phyloP scores from a whole-genome alignment of 2,113 vertebrate genomes.

The Cervus canadensis region DNA sequence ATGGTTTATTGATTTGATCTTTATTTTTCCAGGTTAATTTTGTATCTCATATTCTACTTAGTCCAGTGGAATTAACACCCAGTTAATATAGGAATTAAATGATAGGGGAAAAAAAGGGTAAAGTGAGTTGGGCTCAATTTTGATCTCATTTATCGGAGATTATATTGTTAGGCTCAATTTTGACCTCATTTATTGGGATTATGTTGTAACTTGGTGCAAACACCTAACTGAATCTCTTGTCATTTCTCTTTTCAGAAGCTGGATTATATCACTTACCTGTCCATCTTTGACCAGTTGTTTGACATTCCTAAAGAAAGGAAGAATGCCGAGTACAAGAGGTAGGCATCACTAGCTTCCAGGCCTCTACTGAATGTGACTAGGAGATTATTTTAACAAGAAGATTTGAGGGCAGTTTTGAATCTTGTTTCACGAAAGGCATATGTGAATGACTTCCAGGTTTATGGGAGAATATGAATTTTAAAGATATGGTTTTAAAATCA shows the following conservation, averaged over 20 bases:
- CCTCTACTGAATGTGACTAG: neutral
- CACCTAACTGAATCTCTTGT: neutral
- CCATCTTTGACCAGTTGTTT: constrained; percentile 98
- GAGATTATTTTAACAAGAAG: neutral
- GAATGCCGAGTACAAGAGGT: constrained; percentile 97
- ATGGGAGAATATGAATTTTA: neutral
- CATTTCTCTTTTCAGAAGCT: constrained; percentile 84
- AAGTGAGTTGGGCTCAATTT: neutral
- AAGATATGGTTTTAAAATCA: neutral
- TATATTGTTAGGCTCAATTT: neutral
- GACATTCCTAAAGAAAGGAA: constrained; percentile 98
- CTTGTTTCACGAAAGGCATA: neutral
- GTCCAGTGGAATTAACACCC: neutral
- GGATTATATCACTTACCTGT: constrained; percentile 97
- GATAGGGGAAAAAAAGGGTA: neutral
- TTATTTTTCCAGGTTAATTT: neutral
- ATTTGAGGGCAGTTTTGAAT: neutral
- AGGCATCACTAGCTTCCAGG: constrained; percentile 34
- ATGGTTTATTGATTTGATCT: neutral
- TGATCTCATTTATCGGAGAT: neutral
- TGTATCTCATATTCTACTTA: neutral
- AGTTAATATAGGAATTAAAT: neutral
- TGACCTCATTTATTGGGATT: neutral
- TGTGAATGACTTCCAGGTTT: neutral
- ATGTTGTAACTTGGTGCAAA: neutral